Evolutionary conservation across 92 coral and sea anemone species (phyloP).

Genomic region (Isaurus tuberculatus): DNA sequence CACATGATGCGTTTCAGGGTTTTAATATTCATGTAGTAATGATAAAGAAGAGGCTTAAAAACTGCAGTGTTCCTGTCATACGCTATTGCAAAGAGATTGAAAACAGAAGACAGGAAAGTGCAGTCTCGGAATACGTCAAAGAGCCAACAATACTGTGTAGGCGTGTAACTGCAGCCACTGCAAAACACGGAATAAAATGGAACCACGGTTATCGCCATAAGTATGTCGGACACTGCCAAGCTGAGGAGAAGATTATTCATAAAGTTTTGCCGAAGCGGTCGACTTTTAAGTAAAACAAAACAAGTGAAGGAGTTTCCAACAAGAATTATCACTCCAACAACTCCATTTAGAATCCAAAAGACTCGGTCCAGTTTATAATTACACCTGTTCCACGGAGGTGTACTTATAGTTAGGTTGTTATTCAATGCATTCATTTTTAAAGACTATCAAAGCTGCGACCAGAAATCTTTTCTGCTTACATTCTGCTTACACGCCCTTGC

Average conservation of each 20-base stretch:
- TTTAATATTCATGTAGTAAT: conserved; percentile 53
- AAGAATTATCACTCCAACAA: conserved; percentile 36
- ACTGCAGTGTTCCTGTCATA: conserved; percentile 75
- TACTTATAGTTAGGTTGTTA: not conserved
- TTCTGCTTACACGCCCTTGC: not conserved
- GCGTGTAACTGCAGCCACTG: conserved; percentile 43
- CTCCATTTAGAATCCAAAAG: conserved; percentile 42
- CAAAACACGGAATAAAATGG: conserved; percentile 74
- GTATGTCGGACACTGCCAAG: conserved; percentile 67
- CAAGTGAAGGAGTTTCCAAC: conserved; percentile 45
- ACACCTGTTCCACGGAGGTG: not conserved
- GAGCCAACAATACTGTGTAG: conserved; percentile 60
- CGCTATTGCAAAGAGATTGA: conserved; percentile 69
- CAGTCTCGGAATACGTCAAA: conserved; percentile 59
- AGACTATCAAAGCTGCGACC: not conserved
- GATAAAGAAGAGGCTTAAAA: conserved; percentile 66
- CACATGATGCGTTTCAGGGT: conserved; percentile 39
- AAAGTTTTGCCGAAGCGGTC: conserved; percentile 51
- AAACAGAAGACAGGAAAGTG: conserved; percentile 60
- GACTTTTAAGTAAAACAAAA: conserved; percentile 51
- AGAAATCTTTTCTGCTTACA: not conserved
- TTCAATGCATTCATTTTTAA: not conserved
- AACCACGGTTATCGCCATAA: conserved; percentile 62
- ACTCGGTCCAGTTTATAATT: not conserved
- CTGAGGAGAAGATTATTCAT: conserved; percentile 75